A percentile compares a stretch with the other conserved stretches of the same genome.
Conservation (phyloP, 2,888 invertebrate genomes). For the Aphrophora alni region DNA sequence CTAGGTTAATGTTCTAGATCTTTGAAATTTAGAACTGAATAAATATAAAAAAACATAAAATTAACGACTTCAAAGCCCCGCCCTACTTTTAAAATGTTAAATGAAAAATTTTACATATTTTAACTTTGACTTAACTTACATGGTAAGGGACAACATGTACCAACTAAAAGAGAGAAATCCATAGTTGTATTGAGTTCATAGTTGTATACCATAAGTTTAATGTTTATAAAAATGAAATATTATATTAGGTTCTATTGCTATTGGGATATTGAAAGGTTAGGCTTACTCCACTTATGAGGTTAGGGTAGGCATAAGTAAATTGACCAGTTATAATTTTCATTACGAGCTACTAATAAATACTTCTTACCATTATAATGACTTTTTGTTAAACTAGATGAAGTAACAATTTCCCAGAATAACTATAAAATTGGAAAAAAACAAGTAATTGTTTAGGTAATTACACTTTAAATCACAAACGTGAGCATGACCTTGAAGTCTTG, state of each 20-base stretch:
- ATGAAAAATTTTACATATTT: no score
- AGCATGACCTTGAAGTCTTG: conserved; percentile 41
- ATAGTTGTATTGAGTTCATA: no score
- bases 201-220: no score
- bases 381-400: not conserved
- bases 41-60: no score
- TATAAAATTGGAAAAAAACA: not conserved
- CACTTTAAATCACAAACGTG: conserved; percentile 29
- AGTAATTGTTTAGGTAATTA: not conserved
- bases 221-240: no score
- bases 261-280: not conserved
- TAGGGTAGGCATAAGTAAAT: not conserved
- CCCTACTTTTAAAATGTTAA: no score
- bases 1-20: no score
- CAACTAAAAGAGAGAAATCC: no score
- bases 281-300: not conserved
- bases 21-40: no score
- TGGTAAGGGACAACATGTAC: no score
- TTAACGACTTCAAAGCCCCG: no score
- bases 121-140: no score
- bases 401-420: not conserved
- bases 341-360: not conserved
- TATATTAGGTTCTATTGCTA: not conserved
- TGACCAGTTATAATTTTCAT: not conserved
- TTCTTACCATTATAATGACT: not conserved